Percentiles rank a stretch among this genome's conserved stretches.
These are phyloP conservation scores for Medauroidea extradentata DNA, from an alignment of 1,140 invertebrate genomes.

Conservation along the genomic window DNA sequence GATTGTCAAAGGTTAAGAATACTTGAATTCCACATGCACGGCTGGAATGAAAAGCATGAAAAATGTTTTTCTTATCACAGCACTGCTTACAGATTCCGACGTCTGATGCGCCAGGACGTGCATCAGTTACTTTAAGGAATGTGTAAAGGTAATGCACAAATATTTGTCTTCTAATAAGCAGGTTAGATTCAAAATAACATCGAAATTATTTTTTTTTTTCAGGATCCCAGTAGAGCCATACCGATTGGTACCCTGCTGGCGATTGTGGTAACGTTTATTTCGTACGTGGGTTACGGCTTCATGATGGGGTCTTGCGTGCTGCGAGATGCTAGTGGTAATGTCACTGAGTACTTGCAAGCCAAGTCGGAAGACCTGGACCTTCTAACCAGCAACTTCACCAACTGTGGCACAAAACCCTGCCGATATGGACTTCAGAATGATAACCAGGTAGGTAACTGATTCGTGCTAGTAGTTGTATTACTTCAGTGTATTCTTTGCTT, in stretches of 20 bases:
- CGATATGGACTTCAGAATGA: slow-evolving; percentile 45
- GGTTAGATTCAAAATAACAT: too few relatives aligned
- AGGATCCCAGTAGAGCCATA: slow-evolving; percentile 47
- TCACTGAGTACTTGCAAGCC: slow-evolving; percentile 24
- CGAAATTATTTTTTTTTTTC: slow-evolving; percentile 14
- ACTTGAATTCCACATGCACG: too few relatives aligned
- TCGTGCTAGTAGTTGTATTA: too few relatives aligned
- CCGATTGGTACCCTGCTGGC: slow-evolving; percentile 56
- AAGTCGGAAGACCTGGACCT: slow-evolving; percentile 7
- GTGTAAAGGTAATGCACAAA: too few relatives aligned
- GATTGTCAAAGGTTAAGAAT: too few relatives aligned
- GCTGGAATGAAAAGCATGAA: too few relatives aligned
- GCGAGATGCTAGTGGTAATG: slow-evolving; percentile 43
- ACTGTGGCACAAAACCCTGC: slow-evolving; percentile 33
- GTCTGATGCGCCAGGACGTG: too few relatives aligned
- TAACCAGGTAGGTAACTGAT: slow-evolving; percentile 36
- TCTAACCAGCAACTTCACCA: slow-evolving; percentile 8
- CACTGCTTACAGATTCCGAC: too few relatives aligned
- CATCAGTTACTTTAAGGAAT: too few relatives aligned
- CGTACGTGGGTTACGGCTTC: slow-evolving; percentile 49
- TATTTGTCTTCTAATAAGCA: too few relatives aligned
- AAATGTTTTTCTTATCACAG: too few relatives aligned
- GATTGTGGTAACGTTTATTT: slow-evolving; percentile 50
- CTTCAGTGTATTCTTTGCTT: too few relatives aligned
- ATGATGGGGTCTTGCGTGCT: slow-evolving; percentile 45